These are phyloP conservation scores for Micrastur ruficollis DNA, from an alignment of 2,797 vertebrate species.

Conservation along the genomic window DNA sequence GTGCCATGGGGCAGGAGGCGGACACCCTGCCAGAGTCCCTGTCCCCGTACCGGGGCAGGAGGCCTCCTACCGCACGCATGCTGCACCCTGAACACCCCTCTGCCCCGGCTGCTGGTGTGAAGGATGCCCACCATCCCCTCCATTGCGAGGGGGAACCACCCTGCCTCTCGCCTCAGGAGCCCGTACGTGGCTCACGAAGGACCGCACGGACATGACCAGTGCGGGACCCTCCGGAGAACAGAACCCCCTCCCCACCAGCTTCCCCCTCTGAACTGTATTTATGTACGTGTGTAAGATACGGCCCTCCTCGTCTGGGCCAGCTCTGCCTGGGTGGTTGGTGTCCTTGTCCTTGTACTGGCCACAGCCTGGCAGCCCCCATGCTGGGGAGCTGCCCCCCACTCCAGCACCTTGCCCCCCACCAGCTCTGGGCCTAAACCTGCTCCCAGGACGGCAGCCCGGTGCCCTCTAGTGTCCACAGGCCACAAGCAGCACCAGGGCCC, in stretches of 20 bases:
- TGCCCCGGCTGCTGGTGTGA: neutral
- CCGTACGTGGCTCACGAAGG: rapidly evolving
- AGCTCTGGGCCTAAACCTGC: neutral
- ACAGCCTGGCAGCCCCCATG: neutral
- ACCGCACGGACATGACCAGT: rapidly evolving
- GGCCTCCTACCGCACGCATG: rapidly evolving
- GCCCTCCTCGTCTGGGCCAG: neutral
- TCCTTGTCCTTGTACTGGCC: neutral
- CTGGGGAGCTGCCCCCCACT: neutral
- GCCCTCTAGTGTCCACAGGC: neutral
- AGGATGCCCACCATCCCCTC: neutral
- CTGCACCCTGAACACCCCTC: neutral
- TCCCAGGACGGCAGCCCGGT: neutral
- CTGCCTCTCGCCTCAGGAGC: neutral
- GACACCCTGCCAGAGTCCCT: neutral
- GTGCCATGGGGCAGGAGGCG: neutral
- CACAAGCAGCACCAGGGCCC: rapidly evolving
- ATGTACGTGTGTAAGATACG: constrained; percentile 46
- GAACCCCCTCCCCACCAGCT: neutral
- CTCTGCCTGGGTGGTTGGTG: neutral
- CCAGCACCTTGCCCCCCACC: neutral
- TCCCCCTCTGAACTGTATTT: constrained; percentile 19
- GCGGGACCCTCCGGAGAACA: neutral
- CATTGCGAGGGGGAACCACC: rapidly evolving
- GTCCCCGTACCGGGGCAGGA: rapidly evolving